Conservation (phyloP, 2,113 vertebrate species). For the Phylloscopus trochiloides region DNA sequence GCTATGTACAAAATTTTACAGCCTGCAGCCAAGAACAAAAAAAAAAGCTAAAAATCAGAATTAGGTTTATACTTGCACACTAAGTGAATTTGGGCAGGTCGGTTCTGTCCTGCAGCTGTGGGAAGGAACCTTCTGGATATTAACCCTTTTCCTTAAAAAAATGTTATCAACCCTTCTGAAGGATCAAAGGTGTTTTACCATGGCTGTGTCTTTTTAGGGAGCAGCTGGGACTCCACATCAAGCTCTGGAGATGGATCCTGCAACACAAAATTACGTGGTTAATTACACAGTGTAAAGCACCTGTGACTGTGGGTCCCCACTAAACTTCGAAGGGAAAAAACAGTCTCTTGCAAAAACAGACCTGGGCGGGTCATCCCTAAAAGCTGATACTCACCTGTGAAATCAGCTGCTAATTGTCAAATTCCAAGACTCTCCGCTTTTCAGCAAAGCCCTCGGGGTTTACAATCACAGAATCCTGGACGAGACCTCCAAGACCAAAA, state of each 20-base stretch:
- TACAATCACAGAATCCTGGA: background rate
- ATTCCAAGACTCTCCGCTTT: background rate
- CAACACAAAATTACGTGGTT: background rate
- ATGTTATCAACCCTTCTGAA: fast-evolving
- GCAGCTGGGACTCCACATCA: background rate
- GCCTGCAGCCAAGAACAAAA: background rate
- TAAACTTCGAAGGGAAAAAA: background rate
- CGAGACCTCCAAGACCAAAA: background rate
- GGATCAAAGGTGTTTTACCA: constrained; percentile 48
- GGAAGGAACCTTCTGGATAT: background rate
- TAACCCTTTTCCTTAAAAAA: background rate
- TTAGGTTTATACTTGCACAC: background rate
- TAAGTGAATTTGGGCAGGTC: background rate
- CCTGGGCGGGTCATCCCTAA: fast-evolving
- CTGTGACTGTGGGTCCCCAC: fast-evolving
- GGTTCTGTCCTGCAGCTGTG: background rate
- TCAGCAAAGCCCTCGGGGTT: background rate
- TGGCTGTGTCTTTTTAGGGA: background rate
- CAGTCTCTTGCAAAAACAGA: background rate
- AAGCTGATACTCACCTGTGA: background rate
- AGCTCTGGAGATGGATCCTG: background rate
- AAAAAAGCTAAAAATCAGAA: background rate
- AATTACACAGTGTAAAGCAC: background rate
- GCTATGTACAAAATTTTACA: background rate
- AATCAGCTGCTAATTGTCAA: background rate